Evolutionary conservation across 1,140 invertebrate species (phyloP), one percentile per base, ranked within the genome.

Genomic region (Dolichoris vasculosae): DNA sequence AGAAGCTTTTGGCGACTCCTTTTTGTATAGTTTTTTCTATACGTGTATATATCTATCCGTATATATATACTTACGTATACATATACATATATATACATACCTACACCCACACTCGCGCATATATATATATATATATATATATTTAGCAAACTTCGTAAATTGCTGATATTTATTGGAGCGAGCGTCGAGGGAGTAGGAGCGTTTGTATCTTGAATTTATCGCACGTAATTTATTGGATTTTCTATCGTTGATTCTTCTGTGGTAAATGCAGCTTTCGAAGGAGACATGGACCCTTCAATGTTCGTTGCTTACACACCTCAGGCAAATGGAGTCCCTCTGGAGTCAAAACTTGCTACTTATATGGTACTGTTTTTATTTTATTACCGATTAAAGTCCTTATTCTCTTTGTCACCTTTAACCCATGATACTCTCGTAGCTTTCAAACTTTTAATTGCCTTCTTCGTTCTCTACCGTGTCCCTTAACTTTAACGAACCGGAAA

Each of bases 331-430:
- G 95, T 97, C 89, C 97, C 97, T 71, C 95, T 97, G 92, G 97
- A 97, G 91, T 97, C 97, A 86, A 97, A 97, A 93, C 94, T 97
- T 90, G 96, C 96, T 83, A 97, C 96, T 88, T 97, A 97, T 92
- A 97, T 97, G 96, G 96, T 96, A 94, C 59, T 73, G 76, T 87
- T 59, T 43, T 59, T 59, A 13, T 55, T 38, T 84, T 73, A 40
- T 43, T 43, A 73, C 4, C n/a, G 26, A 73, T 43, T 7, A 43
- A 73, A 20, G 15, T 17, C 17, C 43, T 26, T 73, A 43, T 73
- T n/a, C 69, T 73, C 40, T 73, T 43, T 73, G 69, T n/a, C 48
- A 79, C 23, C 1, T 63, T 48, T 38, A 84, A 79, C 1, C 6
- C n/a, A n/a, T n/a, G 9, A 63, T 40, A 63, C 4, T 80, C 9